These are phyloP conservation scores for Falco novaeseelandiae DNA, from an alignment of 2,797 vertebrate genomes.

Conservation along the genomic window DNA sequence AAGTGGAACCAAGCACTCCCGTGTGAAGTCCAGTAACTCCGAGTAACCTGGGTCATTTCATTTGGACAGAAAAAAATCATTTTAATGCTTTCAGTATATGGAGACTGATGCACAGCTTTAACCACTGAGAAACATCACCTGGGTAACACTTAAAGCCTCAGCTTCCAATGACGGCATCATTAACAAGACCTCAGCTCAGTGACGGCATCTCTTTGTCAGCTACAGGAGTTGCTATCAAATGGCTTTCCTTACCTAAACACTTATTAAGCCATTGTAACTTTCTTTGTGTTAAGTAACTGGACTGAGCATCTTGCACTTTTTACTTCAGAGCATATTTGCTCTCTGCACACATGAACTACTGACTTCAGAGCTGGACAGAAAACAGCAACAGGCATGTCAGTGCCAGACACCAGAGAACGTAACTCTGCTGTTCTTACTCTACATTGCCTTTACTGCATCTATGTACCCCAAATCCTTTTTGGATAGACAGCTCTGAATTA, in stretches of 20 bases:
- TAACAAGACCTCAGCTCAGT: too few relatives aligned
- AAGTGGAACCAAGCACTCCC: not conserved
- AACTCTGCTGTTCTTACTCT: not conserved
- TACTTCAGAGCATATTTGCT: accelerated
- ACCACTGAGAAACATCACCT: not conserved
- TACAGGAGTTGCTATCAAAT: accelerated
- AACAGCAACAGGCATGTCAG: not conserved
- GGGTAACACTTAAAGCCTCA: not conserved
- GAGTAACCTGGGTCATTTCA: not conserved
- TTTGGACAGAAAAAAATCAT: not conserved
- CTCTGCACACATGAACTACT: accelerated
- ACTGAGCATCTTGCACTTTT: not conserved
- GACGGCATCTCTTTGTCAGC: not conserved
- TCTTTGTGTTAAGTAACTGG: not conserved
- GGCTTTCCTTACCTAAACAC: not conserved
- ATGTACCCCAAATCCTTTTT: not conserved
- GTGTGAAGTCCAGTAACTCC: accelerated
- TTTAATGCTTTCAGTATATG: too few relatives aligned
- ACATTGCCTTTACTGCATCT: accelerated
- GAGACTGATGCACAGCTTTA: not conserved
- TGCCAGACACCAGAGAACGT: not conserved
- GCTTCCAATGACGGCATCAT: not conserved
- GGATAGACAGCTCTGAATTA: not conserved
- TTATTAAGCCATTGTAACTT: too few relatives aligned
- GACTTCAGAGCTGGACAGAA: not conserved